phyloP scores from a whole-genome alignment of 2,113 vertebrate species.

The Tupaia chinensis region DNA sequence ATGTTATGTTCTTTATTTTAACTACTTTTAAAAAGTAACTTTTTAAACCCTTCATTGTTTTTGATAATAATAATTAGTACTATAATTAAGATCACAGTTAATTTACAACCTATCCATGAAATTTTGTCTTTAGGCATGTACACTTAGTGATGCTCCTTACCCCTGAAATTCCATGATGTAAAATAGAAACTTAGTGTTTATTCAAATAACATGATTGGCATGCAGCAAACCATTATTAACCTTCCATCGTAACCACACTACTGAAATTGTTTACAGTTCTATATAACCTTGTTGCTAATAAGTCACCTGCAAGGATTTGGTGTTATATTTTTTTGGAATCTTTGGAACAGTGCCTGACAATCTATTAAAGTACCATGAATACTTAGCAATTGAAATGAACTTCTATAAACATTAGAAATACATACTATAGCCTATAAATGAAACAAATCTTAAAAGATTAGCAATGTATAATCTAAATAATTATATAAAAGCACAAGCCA shows the following conservation, averaged over 20 bases:
- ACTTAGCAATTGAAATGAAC: not conserved
- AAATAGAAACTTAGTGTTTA: not conserved
- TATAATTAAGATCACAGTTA: constrained; percentile 54
- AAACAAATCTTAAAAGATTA: not conserved
- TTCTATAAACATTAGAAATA: not conserved
- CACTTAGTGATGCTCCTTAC: not conserved
- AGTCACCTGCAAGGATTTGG: not conserved
- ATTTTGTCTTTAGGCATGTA: not conserved
- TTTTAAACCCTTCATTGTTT: constrained; percentile 71
- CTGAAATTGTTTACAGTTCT: not conserved
- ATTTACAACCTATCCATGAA: not conserved
- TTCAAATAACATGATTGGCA: not conserved
- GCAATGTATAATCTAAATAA: not conserved
- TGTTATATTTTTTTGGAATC: not conserved
- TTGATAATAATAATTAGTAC: constrained; percentile 74
- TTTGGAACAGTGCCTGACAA: not conserved
- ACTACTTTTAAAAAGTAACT: not conserved
- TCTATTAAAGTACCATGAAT: not conserved
- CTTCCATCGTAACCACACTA: not conserved
- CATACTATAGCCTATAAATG: not conserved
- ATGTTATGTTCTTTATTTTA: constrained; percentile 70
- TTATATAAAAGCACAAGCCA: not conserved
- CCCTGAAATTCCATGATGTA: not conserved
- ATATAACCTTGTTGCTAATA: rapidly evolving
- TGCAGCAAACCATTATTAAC: not conserved